Conservation (phyloP, 2,888 invertebrate species). For the Mactromeris polynyma region DNA sequence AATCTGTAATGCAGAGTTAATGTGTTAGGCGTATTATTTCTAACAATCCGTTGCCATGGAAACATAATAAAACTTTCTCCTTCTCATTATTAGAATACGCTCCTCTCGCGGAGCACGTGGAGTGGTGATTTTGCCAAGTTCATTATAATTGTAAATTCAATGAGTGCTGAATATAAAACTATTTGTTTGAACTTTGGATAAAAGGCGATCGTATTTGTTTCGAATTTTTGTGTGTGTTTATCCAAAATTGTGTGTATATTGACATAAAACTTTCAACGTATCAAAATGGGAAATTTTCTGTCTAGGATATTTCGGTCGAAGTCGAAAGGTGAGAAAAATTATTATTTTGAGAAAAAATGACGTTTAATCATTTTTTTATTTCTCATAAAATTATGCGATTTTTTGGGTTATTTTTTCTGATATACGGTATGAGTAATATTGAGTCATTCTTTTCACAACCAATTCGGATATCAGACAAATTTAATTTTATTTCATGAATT, state of each 20-base stretch:
- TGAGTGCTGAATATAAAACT: background rate
- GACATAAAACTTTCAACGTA: constrained; percentile 17
- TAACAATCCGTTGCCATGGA: constrained; percentile 49
- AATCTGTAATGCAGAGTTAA: constrained; percentile 39
- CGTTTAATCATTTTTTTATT: too few relatives aligned
- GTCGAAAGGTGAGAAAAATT: constrained; percentile 53
- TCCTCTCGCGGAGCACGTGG: background rate
- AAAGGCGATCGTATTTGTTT: background rate
- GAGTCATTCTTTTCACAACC: too few relatives aligned
- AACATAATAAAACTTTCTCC: constrained; percentile 52
- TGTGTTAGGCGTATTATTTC: constrained; percentile 32
- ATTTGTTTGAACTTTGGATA: constrained; percentile 39
- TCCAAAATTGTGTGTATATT: constrained; percentile 27
- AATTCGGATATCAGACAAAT: too few relatives aligned
- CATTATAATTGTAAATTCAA: constrained; percentile 13
- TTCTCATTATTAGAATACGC: constrained; percentile 25
- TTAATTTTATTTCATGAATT: too few relatives aligned
- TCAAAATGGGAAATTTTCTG: constrained; percentile 63
- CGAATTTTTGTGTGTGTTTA: background rate
- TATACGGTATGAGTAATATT: too few relatives aligned
- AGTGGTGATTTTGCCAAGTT: background rate
- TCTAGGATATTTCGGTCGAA: constrained; percentile 60
- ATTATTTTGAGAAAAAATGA: background rate
- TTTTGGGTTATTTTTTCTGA: too few relatives aligned
- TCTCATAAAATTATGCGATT: too few relatives aligned